Conservation (phyloP, 1,140 invertebrate species). For the Bombus waltoni region DNA sequence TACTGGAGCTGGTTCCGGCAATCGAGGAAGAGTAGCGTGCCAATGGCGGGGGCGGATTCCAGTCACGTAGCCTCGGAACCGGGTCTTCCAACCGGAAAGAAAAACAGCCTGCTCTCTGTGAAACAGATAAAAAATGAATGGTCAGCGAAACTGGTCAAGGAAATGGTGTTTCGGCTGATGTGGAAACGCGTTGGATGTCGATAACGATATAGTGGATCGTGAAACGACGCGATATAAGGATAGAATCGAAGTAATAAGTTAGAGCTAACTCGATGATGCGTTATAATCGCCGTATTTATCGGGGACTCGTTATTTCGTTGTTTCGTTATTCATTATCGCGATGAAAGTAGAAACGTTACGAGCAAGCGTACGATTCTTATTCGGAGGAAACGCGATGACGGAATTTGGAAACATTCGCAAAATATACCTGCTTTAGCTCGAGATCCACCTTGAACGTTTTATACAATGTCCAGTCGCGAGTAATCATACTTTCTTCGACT, state of each 20-base stretch:
- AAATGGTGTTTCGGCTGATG: not conserved
- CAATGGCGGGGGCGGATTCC: constrained; percentile 42
- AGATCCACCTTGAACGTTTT: not conserved
- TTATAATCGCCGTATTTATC: too few species aligned
- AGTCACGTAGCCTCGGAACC: constrained; percentile 58
- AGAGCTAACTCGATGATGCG: not conserved
- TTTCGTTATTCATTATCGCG: not conserved
- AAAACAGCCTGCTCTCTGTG: constrained; percentile 2
- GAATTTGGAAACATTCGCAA: not conserved
- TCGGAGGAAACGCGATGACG: too few species aligned
- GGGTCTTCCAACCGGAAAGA: not conserved
- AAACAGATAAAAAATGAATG: constrained; percentile 19
- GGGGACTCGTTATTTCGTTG: too few species aligned
- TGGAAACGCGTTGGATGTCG: not conserved
- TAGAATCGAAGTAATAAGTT: not conserved
- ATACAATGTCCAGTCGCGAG: not conserved
- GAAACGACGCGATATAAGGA: not conserved
- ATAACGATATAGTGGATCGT: not conserved
- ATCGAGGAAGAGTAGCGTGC: not conserved
- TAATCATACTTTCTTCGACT: not conserved
- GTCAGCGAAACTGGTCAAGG: not conserved
- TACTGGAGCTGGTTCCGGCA: not conserved
- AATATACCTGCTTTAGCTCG: not conserved
- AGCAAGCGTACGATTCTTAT: not conserved
- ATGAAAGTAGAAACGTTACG: too few species aligned